phyloP scores from a whole-genome alignment of 2,113 vertebrate genomes.

The Pterocles orientalis region DNA sequence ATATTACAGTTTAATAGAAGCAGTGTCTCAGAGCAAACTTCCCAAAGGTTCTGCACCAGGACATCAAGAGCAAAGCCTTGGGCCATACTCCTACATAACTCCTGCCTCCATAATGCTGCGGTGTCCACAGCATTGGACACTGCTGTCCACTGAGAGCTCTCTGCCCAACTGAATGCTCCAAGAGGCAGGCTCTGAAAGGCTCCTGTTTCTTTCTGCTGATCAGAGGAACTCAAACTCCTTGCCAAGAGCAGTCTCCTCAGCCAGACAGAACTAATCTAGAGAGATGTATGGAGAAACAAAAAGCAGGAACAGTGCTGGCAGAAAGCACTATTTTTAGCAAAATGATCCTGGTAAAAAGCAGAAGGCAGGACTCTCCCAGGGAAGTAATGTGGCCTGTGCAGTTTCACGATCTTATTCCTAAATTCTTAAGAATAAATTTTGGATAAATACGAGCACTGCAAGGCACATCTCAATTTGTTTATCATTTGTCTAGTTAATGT shows the following conservation, averaged over 20 bases:
- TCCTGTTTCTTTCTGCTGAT: not conserved
- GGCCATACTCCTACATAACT: not conserved
- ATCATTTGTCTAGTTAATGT: not conserved
- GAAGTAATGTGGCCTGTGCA: not conserved
- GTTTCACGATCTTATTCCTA: not conserved
- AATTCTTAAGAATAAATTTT: not conserved
- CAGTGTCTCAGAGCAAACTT: not conserved
- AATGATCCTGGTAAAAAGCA: not conserved
- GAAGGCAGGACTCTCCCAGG: not conserved
- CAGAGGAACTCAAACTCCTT: not conserved
- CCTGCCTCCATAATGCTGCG: rapidly evolving
- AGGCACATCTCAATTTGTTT: not conserved
- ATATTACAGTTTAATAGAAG: not conserved
- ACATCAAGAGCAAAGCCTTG: not conserved
- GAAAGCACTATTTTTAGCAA: not conserved
- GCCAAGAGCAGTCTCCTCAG: not conserved
- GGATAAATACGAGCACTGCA: not conserved
- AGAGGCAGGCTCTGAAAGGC: not conserved
- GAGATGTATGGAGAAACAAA: not conserved
- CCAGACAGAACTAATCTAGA: not conserved
- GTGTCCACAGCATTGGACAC: not conserved
- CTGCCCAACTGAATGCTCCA: not conserved
- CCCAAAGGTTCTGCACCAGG: not conserved
- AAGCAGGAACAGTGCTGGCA: not conserved
- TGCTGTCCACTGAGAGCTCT: not conserved